Percentiles rank a stretch among this genome's conserved stretches.
These are phyloP conservation scores for Leptogaster cylindrica DNA, from an alignment of 2,888 invertebrate species.

Conservation along the genomic window DNA sequence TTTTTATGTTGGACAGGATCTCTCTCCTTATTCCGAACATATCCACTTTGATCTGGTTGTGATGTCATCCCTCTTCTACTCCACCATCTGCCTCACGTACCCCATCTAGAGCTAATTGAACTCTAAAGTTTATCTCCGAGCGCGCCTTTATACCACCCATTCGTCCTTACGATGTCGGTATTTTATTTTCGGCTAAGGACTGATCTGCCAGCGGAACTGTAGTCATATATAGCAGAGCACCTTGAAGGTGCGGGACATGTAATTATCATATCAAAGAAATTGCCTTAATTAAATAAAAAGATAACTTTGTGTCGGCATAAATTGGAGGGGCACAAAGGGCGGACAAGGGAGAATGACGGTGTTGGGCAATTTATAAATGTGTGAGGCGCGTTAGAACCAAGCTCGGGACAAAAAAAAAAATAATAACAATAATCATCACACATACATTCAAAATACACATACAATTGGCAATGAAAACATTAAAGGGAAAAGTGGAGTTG, in stretches of 20 bases:
- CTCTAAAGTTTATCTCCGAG: conserved; percentile 29
- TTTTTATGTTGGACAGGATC: conserved; percentile 24
- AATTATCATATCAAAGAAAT: conserved; percentile 39
- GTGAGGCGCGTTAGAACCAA: conserved; percentile 33
- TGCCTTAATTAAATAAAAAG: conserved; percentile 37
- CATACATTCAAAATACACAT: no score
- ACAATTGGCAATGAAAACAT: no score
- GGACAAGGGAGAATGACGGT: neutral
- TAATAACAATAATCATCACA: neutral
- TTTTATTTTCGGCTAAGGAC: conserved; percentile 9
- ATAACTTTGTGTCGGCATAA: conserved; percentile 33
- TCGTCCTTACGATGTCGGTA: neutral
- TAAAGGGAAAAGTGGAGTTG: conserved; percentile 12
- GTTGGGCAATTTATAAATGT: conserved; percentile 21
- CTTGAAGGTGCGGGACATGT: neutral
- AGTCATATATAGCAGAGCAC: conserved; percentile 4
- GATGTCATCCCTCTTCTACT: conserved; percentile 16
- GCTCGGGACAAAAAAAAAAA: neutral
- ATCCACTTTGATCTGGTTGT: conserved; percentile 14
- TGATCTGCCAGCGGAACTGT: neutral
- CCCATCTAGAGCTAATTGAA: conserved; percentile 20
- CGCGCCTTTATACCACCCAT: conserved; percentile 25
- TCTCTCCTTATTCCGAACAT: neutral
- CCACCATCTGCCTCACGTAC: conserved; percentile 1
- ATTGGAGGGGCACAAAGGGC: conserved; percentile 10